These are phyloP conservation scores for Synanthedon tipuliformis DNA, from an alignment of 2,888 invertebrate species.

Conservation along the genomic window DNA sequence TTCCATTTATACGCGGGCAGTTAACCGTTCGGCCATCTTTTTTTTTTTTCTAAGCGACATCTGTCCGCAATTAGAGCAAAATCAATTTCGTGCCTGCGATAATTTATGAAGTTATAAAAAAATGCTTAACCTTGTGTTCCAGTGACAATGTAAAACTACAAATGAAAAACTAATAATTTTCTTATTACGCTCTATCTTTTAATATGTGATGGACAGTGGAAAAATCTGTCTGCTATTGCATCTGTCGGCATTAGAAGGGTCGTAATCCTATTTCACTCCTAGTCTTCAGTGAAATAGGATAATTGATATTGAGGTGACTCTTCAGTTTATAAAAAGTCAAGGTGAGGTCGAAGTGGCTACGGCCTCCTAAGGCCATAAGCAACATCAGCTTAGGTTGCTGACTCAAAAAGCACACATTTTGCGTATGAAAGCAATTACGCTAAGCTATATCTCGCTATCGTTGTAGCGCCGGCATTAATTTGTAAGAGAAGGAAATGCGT, in stretches of 20 bases:
- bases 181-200: no score
- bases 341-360: no score
- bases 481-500: constrained; percentile 3
- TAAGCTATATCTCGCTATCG: neutral
- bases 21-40: constrained; percentile 4
- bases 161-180: neutral
- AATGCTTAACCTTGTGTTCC: neutral
- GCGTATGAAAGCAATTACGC: neutral
- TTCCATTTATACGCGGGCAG: neutral
- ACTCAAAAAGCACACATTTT: no score
- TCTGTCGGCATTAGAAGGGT: no score
- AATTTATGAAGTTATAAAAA: constrained; percentile 25
- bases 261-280: no score
- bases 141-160: neutral
- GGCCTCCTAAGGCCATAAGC: no score
- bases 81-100: constrained; percentile 25
- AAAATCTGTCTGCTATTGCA: no score
- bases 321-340: no score
- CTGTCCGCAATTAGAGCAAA: constrained; percentile 30
- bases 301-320: no score
- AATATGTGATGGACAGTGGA: no score
- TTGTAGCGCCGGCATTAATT: neutral
- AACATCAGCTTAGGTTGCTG: no score
- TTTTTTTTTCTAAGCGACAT: constrained; percentile 18
- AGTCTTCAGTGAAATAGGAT: no score